phyloP scores from a whole-genome alignment of 1,140 invertebrate genomes.

The Drosophila biarmipes region DNA sequence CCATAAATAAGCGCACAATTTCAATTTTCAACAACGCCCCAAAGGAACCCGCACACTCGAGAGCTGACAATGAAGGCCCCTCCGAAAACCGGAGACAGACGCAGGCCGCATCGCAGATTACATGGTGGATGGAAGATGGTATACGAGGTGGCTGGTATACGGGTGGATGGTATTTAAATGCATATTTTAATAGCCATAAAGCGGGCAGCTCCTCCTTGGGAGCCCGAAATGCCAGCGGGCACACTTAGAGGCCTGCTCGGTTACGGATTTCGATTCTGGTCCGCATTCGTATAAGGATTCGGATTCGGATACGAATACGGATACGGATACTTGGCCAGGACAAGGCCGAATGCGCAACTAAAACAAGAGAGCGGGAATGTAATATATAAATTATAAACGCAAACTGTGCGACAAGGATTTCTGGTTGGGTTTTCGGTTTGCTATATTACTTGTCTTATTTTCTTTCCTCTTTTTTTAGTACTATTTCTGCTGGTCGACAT shows the following conservation, averaged over 20 bases:
- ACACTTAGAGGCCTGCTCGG: slow-evolving; percentile 62
- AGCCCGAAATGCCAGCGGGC: slow-evolving; percentile 63
- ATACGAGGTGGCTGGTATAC: background rate
- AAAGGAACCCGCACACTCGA: slow-evolving; percentile 15
- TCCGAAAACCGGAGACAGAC: slow-evolving; percentile 25
- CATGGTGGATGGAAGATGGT: slow-evolving; percentile 12
- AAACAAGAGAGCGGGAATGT: slow-evolving; percentile 67
- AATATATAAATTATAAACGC: slow-evolving; percentile 83
- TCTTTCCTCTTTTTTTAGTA: background rate
- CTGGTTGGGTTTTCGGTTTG: slow-evolving; percentile 24
- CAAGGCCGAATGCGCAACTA: slow-evolving; percentile 69
- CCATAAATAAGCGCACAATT: slow-evolving; percentile 77
- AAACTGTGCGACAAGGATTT: slow-evolving; percentile 80
- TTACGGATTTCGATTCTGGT: slow-evolving; percentile 5
- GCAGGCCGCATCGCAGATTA: slow-evolving; percentile 38
- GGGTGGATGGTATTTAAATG: slow-evolving; percentile 64
- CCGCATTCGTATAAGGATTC: background rate
- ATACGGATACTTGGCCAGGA: slow-evolving; percentile 38
- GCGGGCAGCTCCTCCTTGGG: slow-evolving; percentile 47
- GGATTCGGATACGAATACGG: background rate
- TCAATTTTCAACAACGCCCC: slow-evolving; percentile 70
- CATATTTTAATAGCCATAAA: slow-evolving; percentile 81
- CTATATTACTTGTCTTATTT: slow-evolving; percentile 11
- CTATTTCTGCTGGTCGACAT: slow-evolving; percentile 47
- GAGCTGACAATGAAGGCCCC: background rate